phyloP scores from a whole-genome alignment of 2,888 invertebrate genomes.

The Drosophila engyochracea region DNA sequence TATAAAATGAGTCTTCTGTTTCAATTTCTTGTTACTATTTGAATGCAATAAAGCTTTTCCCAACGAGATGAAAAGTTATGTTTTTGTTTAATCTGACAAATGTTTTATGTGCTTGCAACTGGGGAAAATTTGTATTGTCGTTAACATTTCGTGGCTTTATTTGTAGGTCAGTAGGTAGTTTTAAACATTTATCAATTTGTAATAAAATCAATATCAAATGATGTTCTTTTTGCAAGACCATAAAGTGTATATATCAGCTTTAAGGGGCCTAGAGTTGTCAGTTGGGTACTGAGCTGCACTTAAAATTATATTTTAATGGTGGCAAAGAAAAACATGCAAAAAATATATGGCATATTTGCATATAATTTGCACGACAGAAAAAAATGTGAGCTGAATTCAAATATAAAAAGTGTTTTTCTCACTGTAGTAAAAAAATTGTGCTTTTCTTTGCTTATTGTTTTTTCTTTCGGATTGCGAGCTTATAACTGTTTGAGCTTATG shows the following conservation, averaged over 20 bases:
- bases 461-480: constrained; percentile 6
- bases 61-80: background rate
- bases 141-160: constrained; percentile 19
- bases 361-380: constrained; percentile 59
- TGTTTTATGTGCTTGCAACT: background rate
- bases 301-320: constrained; percentile 57
- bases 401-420: constrained; percentile 11
- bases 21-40: background rate
- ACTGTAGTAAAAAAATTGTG: background rate
- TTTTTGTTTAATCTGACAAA: background rate
- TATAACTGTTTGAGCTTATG: constrained; percentile 52
- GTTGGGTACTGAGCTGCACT: constrained; percentile 58
- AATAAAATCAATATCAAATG: background rate
- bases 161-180: constrained; percentile 10
- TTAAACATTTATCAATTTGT: background rate
- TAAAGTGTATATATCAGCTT: constrained; percentile 49
- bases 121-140: constrained; percentile 3
- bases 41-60: too few species aligned
- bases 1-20: background rate
- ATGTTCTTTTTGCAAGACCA: constrained; percentile 29
- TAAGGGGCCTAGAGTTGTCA: constrained; percentile 55
- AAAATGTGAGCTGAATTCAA: constrained; percentile 39
- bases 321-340: constrained; percentile 2
- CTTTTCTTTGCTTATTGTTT: background rate
- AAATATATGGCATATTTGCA: constrained; percentile 47